Base-by-base conservation (phyloP, 2,113 vertebrate genomes). In the Podocnemis expansa region DNA sequence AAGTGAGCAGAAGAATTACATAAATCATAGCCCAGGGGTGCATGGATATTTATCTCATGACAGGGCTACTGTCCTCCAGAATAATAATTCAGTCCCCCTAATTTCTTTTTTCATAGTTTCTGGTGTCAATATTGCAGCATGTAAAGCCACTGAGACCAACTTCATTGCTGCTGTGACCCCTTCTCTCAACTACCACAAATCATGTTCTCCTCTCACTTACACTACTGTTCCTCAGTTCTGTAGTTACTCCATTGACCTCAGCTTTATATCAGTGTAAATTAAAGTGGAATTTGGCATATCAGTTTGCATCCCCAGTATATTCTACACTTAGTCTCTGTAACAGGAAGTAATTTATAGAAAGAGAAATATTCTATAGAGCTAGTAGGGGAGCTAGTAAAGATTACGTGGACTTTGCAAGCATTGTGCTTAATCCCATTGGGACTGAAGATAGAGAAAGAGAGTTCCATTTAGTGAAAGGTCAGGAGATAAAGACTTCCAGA, bases 21-120 rank as follows among this genome's bases (percentile, higher is more conserved):
- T n/a, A n/a, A n/a, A n/a, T n/a, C n/a, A n/a, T n/a, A n/a, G n/a
- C n/a, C n/a, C n/a, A n/a, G n/a, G n/a, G n/a, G n/a, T n/a, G n/a
- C n/a, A n/a, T n/a, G n/a, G n/a, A n/a, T n/a, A n/a, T n/a, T n/a
- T n/a, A n/a, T n/a, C n/a, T n/a, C n/a, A n/a, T n/a, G n/a, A n/a
- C n/a, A n/a, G 80, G 31, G 6, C 38, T 22, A 2, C 70, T 93
- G 54, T 5, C 38, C 41, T 49, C 27, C 73, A 83, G 24, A 4
- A 29, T 29, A 14, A n/a, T 76, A n/a, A 56, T 89, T 87, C 78
- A 93, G 47, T 78, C n/a, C 75, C 41, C 31, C n/a, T 87, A 49
- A 4, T 0, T 82, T 87, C 73, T 89, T 90, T 83, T 63, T 84
- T 43, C 56, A 58, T 70, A 67, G 38, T 17, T 92, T 55, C 38